A percentile compares a stretch with the other conserved stretches of the same genome.
phyloP scores from a whole-genome alignment of 2,113 vertebrate genomes.

The Neopipo cinnamomea region DNA sequence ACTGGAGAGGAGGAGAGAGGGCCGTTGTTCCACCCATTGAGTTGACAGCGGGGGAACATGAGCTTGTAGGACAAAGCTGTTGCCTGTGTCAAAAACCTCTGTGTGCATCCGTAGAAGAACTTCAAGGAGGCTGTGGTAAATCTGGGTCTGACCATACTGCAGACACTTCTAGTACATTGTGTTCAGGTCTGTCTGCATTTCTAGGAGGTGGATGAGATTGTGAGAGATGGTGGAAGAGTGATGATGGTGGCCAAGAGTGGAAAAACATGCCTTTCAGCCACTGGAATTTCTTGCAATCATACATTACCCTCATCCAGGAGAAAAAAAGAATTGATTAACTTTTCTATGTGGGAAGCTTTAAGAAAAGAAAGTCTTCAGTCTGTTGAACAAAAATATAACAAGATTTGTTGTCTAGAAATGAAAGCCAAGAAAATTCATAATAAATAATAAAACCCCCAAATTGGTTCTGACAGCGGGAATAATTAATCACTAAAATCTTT shows the following conservation, averaged over 20 bases:
- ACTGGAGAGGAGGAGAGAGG: not conserved
- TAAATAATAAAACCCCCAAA: not conserved
- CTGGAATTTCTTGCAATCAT: not conserved
- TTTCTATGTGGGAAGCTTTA: not conserved
- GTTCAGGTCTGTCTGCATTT: not conserved
- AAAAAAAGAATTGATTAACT: not conserved
- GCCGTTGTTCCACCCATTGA: rapidly evolving
- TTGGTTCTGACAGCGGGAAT: constrained; percentile 2
- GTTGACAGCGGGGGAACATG: rapidly evolving
- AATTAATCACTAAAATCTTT: constrained; percentile 29
- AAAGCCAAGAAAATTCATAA: constrained; percentile 9
- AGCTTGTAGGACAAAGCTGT: not conserved
- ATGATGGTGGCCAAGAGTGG: not conserved
- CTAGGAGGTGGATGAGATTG: not conserved
- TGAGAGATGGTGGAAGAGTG: not conserved
- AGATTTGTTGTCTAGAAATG: not conserved
- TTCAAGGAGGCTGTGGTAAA: not conserved
- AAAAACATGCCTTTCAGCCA: not conserved
- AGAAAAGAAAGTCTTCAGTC: not conserved
- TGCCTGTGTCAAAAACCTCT: not conserved
- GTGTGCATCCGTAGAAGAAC: not conserved
- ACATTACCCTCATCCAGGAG: not conserved
- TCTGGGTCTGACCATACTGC: not conserved
- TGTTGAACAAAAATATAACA: not conserved
- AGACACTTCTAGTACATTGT: not conserved